Percentiles rank a stretch among this genome's conserved stretches.
Evolutionary conservation across 1,140 invertebrate genomes (phyloP).

Genomic region (Hycleus phaleratus): DNA sequence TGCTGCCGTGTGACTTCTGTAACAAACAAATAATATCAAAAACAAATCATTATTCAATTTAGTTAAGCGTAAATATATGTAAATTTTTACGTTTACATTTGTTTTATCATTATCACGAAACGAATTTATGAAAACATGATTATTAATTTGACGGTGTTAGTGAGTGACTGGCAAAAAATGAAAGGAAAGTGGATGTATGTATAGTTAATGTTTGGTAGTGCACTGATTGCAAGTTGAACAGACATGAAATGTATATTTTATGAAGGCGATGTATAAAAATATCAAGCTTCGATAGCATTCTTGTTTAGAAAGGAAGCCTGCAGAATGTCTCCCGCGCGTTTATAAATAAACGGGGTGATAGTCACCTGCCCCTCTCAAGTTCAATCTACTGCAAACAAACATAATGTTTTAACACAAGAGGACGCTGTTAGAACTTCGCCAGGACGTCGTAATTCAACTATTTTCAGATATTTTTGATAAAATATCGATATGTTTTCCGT

Average conservation of each 20-base stretch:
- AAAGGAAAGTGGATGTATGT: too few species aligned
- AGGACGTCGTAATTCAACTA: too few species aligned
- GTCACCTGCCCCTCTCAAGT: constrained; percentile 32
- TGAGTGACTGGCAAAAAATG: too few species aligned
- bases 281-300: constrained; percentile 27
- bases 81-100: too few species aligned
- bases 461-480: constrained; percentile 19
- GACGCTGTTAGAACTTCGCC: constrained; percentile 11
- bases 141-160: too few species aligned
- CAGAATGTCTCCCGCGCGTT: constrained; percentile 34
- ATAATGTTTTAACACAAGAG: constrained; percentile 26
- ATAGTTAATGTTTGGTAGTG: neutral
- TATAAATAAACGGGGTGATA: constrained; percentile 37
- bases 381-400: constrained; percentile 32
- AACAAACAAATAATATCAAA: constrained; percentile 23
- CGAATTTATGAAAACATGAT: too few species aligned
- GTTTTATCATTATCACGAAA: too few species aligned
- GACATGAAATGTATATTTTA: constrained; percentile 25
- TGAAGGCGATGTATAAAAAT: constrained; percentile 34
- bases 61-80: too few species aligned
- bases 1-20: constrained; percentile 63
- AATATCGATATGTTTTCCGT: constrained; percentile 20
- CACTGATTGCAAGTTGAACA: constrained; percentile 7
- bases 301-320: constrained; percentile 36
- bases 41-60: neutral